Base-by-base conservation (phyloP, 2,113 vertebrate genomes). In the Prunella himalayana region DNA sequence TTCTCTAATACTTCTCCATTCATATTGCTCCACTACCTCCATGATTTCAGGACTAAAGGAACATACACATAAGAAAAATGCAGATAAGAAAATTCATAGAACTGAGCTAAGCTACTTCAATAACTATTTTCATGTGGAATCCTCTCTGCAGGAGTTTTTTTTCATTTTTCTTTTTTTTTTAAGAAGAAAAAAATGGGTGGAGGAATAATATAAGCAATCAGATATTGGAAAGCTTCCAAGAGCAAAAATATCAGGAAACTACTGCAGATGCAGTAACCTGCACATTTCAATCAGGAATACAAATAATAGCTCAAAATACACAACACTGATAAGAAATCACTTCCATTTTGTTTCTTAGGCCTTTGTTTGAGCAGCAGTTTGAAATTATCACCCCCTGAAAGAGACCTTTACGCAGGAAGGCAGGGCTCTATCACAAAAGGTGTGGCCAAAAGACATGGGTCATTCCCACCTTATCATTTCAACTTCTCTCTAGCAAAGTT, bases 201-300 rank as follows among this genome's bases (percentile, higher is more conserved):
- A 82, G 31, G 65, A 89, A 64, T 80, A 83, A 90, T 42, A 70
- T n/a, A 82, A 90, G 39, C 82, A 82, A 90, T 88, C 68, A 90
- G 71, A 95, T 86, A 68, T 75, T 94, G 87, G 90, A 94, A 83
- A 72, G 28, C 37, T 83, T 78, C 87, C 85, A 93, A 64, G 79
- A 81, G 31, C 47, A 92, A 75, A 92, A 86, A 80, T 44, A 25
- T 88, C 47, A 70, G 39, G 35, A 86, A 95, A 73, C 50, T 71
- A 75, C 49, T 80, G 94, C 63, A 92, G 84, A 93, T 54, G 30
- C 45, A 80, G 50, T 53, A 88, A 81, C 45, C 57, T 71, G 56
- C 2, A 25, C 51, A 86, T 88, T 94, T 93, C 76, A 82, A 83
- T 75, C 68, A 93, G 50, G 47, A 73, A 83, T 23, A 80, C 9